Conservation (phyloP, 2,797 vertebrate genomes). For the Bradypodion pumilum region DNA sequence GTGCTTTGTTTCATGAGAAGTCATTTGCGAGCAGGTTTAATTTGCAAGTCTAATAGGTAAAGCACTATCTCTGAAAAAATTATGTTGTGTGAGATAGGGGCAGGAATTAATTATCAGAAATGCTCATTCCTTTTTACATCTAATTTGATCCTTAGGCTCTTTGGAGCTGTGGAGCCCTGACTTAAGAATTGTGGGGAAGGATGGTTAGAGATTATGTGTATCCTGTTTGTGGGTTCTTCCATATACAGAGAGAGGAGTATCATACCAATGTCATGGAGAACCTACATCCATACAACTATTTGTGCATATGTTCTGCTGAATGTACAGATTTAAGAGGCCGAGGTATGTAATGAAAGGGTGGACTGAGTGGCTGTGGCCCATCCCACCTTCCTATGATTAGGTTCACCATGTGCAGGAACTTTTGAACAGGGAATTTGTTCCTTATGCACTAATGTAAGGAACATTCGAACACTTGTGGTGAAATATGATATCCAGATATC, state of each 20-base stretch:
- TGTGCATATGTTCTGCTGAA: no score
- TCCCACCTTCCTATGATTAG: not conserved
- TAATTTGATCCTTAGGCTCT: not conserved
- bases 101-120: no score
- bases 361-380: fast-evolving
- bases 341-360: not conserved
- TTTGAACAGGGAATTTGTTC: not conserved
- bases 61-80: no score
- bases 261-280: not conserved
- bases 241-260: not conserved
- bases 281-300: not conserved
- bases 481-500: not conserved
- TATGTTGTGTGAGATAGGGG: no score
- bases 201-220: not conserved
- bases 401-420: not conserved
- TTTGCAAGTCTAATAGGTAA: no score
- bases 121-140: no score
- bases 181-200: no score
- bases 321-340: not conserved
- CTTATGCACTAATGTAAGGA: not conserved
- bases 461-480: not conserved
- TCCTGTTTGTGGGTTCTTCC: not conserved
- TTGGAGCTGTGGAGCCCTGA: not conserved
- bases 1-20: no score
- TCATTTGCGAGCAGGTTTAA: no score